Base-by-base conservation (phyloP, 2,113 vertebrate genomes). In the Anhinga anhinga region DNA sequence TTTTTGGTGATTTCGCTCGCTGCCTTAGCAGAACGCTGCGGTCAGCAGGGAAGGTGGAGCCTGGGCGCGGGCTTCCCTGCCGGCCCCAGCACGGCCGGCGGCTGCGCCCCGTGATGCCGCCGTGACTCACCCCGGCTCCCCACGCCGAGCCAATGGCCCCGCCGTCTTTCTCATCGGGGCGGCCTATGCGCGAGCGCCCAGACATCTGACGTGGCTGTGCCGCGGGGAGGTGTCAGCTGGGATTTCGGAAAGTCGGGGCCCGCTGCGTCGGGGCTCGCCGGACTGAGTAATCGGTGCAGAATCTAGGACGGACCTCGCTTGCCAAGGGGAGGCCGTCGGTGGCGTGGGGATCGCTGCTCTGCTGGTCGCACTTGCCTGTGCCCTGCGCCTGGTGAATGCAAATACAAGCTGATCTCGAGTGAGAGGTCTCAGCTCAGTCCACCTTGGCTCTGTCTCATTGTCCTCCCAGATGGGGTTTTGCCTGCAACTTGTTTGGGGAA, bases 151-250 rank as follows among this genome's bases (percentile, higher is more conserved):
- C 90, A 27, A 11, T 29, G 86, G 62, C 34, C 58, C 90, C 6
- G 12, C 83, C 14, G 58, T 44, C 0, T 47, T 62, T 56, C 84
- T 59, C 53, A 3, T 47, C 18, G 1, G 44, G 38, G 89, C 32
- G 7, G 45, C 83, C 92, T 86, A 61, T 89, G 63, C 25, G 58
- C 20, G 55, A 73, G 61, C 10, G 9, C 74, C 80, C 50, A 6
- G 91, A 3, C 5, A 18, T 61, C 81, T 89, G 95, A 84, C 62
- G 77, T 90, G 96, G 90, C 91, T 86, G n/a, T 78, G 94, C 92
- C 8, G 3, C 14, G 36, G 86, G 91, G 82, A 94, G 91, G 80
- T 59, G 86, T n/a, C 89, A 9, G 86, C 61, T 20, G 44, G 78
- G 72, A 52, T 58, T 63, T 79, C 4, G 34, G 83, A 47, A 71